These are phyloP conservation scores for Herpetotheres cachinnans DNA, from an alignment of 2,113 vertebrate species.

Conservation along the genomic window DNA sequence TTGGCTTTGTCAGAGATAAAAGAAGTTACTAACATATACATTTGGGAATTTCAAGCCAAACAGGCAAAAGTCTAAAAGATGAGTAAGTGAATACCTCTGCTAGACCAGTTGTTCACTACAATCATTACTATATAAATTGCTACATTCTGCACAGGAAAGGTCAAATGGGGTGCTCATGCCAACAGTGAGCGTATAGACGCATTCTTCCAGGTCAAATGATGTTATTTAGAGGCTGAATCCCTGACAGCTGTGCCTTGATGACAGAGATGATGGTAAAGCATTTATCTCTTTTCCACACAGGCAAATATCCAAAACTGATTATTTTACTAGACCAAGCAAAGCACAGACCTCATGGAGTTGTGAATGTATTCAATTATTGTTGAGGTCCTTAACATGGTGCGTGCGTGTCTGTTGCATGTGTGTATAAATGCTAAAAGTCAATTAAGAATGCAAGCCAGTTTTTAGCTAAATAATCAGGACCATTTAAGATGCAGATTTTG, in stretches of 20 bases:
- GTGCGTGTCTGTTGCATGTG: not conserved
- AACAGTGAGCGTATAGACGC: not conserved
- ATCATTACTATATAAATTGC: not conserved
- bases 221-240: not conserved
- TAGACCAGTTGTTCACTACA: not conserved
- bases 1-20: not conserved
- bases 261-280: not conserved
- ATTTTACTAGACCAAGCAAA: not conserved
- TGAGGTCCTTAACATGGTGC: accelerated
- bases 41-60: not conserved
- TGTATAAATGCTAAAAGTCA: not conserved
- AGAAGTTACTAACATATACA: not conserved
- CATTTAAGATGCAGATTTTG: not conserved
- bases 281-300: conserved; percentile 23
- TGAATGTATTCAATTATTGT: not conserved
- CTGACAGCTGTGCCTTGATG: not conserved
- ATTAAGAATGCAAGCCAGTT: not conserved
- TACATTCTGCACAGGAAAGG: not conserved
- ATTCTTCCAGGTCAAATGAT: not conserved
- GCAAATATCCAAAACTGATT: conserved; percentile 9
- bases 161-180: not conserved
- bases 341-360: not conserved
- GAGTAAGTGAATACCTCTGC: not conserved
- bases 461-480: not conserved
- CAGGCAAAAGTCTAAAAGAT: not conserved